Percentiles rank a stretch among this genome's conserved stretches.
phyloP scores from a whole-genome alignment of 2,888 invertebrate species.

The Galeopsomyia nigrocyanea region DNA sequence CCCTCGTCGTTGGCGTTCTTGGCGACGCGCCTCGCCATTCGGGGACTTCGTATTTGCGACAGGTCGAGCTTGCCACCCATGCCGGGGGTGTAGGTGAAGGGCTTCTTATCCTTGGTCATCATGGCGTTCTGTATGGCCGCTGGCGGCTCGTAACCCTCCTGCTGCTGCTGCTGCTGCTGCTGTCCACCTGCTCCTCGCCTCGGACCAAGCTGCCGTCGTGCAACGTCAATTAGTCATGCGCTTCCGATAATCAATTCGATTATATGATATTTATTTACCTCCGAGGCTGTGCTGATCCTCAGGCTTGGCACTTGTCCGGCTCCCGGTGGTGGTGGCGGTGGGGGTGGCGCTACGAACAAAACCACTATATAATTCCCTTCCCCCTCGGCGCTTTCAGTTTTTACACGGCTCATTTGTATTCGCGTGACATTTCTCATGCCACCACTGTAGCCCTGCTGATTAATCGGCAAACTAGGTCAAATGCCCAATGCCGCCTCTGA shows the following conservation, averaged over 20 bases:
- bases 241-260: neutral
- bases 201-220: conserved; percentile 9
- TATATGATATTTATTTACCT: conserved; percentile 63
- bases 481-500: too few relatives aligned
- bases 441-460: too few relatives aligned
- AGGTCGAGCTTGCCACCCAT: conserved; percentile 81
- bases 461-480: too few relatives aligned
- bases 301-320: conserved; percentile 70
- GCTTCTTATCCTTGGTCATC: conserved; percentile 96
- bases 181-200: conserved; percentile 4
- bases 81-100: conserved; percentile 96
- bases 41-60: conserved; percentile 89
- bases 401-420: too few relatives aligned
- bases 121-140: conserved; percentile 93
- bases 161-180: neutral
- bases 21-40: conserved; percentile 84
- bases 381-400: too few relatives aligned
- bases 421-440: too few relatives aligned
- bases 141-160: conserved; percentile 77
- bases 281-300: conserved; percentile 68
- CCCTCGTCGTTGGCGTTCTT: conserved; percentile 82
- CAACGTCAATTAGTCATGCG: neutral
- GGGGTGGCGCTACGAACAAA: conserved; percentile 67
- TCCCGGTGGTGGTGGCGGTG: conserved; percentile 73
- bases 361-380: neutral